Percentiles rank a stretch among this genome's conserved stretches.
Evolutionary conservation across 2,888 invertebrate genomes (phyloP).

Genomic region (Platypus cylindrus): DNA sequence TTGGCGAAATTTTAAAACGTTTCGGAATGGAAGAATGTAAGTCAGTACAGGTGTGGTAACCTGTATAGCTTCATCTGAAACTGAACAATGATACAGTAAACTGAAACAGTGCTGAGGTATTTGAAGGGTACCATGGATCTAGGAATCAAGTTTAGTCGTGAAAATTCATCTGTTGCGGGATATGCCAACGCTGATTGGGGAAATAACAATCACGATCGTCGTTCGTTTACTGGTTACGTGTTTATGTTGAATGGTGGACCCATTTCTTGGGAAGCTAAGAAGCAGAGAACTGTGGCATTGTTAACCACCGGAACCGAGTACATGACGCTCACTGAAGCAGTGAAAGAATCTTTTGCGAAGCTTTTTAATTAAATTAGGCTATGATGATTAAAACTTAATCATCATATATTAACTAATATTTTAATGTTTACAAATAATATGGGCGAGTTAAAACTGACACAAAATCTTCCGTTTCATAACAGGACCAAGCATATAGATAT

Average conservation of each 20-base stretch:
- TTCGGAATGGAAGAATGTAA: too few species aligned
- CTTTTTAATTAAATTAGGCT: neutral
- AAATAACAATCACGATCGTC: slow-evolving; percentile 4
- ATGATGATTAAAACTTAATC: slow-evolving; percentile 4
- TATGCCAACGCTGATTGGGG: slow-evolving; percentile 10
- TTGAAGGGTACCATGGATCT: slow-evolving; percentile 3
- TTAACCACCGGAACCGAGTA: slow-evolving; percentile 9
- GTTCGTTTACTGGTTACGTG: slow-evolving; percentile 5
- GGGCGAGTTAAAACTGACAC: neutral
- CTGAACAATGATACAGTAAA: neutral
- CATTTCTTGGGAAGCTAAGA: slow-evolving; percentile 8
- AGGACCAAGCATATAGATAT: slow-evolving; percentile 7
- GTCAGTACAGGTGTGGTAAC: too few species aligned
- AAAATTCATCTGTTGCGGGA: slow-evolving; percentile 2
- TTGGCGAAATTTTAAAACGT: too few species aligned
- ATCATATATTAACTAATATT: neutral
- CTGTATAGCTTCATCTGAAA: too few species aligned
- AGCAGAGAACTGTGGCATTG: slow-evolving; percentile 8
- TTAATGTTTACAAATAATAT: neutral
- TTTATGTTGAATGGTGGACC: slow-evolving; percentile 5
- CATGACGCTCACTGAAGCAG: slow-evolving; percentile 5
- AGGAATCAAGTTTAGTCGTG: neutral
- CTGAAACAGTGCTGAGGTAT: slow-evolving; percentile 2
- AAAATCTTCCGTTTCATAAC: slow-evolving; percentile 5
- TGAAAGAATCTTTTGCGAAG: slow-evolving; percentile 6